Percentiles rank a stretch among this genome's conserved stretches.
Conservation (phyloP, 2,797 vertebrate species). For the Galago senegalensis region DNA sequence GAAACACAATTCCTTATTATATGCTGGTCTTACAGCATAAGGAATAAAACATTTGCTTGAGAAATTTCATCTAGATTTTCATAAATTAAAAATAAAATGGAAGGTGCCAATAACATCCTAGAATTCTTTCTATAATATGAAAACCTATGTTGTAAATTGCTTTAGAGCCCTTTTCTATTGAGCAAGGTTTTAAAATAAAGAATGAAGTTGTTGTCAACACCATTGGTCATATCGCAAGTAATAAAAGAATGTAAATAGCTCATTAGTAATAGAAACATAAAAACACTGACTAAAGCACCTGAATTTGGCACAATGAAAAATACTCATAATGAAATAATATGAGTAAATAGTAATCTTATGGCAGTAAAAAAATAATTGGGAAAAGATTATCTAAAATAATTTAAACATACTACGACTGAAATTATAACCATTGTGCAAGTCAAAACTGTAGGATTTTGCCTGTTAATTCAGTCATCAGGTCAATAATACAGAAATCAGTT, state of each 20-base stretch:
- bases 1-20: constrained; percentile 30
- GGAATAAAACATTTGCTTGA: neutral
- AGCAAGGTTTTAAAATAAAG: constrained; percentile 24
- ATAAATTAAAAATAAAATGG: constrained; percentile 61
- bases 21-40: neutral
- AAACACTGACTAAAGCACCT: neutral
- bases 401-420: constrained; percentile 23
- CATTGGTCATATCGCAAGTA: constrained; percentile 10
- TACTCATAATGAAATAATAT: neutral
- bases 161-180: constrained; percentile 33
- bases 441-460: constrained; percentile 3
- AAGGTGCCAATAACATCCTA: constrained; percentile 19
- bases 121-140: constrained; percentile 48
- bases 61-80: constrained; percentile 32
- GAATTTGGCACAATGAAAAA: constrained; percentile 54
- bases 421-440: constrained; percentile 1
- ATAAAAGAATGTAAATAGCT: constrained; percentile 46
- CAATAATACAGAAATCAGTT: constrained; percentile 57
- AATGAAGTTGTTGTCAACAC: neutral
- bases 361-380: constrained; percentile 18
- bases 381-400: constrained; percentile 56
- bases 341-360: neutral
- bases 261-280: constrained; percentile 45
- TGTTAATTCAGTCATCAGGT: neutral
- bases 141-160: constrained; percentile 22